Evolutionary conservation across 1,140 invertebrate species (phyloP), one percentile per base, ranked within the genome.

Genomic region (Campoletis sonorensis): DNA sequence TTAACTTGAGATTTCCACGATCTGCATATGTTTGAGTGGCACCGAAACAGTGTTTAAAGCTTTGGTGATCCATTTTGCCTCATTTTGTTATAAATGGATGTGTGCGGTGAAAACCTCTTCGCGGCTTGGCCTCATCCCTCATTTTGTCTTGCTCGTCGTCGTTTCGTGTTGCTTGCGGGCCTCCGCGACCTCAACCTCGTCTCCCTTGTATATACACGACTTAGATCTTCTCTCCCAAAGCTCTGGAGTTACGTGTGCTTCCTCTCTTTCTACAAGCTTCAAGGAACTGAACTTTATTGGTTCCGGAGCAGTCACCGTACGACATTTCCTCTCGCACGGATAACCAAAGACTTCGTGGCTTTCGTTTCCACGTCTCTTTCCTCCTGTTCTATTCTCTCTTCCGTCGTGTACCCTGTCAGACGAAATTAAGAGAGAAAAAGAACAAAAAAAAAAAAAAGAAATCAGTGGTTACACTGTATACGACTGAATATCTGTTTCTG

Each of bases 201-300:
- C 71, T 76, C 64, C 54, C 64, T 37, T 75, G 40, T 40, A 58
- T 70, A 33, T 33, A 70, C 67, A 33, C 67, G 67, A 30, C 10
- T 33, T 16, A 30, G n/a, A 33, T 33, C 30, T 33, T 33, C 67
- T 70, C 67, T 33, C 78, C 70, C 71, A 21, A 80, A 78, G 80
- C 84, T 83, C 83, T 81, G 84, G 84, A 86, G 40, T 79, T 67
- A 81, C 54, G 54, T 21, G 51, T 37, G 23, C 51, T 21, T 4
- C 37, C 45, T 81, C 84, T 82, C 84, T 85, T 83, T 80, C 82
- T 81, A 76, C 64, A 81, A 83, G 84, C 82, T 84, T 26, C 84
- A 82, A 80, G 73, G 76, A 61, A 71, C 81, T 82, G 61, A 84
- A 84, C 82, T 83, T 84, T 78, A 78, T 78, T 78, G 76, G 76